Base-by-base conservation (phyloP, 2,797 vertebrate genomes). In the Anas flavirostris region DNA sequence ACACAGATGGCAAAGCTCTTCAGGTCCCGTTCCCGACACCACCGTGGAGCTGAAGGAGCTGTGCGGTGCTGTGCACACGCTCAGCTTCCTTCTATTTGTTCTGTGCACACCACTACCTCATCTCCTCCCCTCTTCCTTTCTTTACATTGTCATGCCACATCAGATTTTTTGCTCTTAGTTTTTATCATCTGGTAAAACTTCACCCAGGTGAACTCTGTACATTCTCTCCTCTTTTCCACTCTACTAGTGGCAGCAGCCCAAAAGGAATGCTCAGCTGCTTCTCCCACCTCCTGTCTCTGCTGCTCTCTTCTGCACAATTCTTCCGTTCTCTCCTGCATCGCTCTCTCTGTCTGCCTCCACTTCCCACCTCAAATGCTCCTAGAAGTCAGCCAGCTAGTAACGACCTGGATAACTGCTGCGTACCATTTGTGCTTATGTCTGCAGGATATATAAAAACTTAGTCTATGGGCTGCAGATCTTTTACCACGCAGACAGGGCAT, bases 31-130 rank as follows among this genome's bases (percentile, higher is more conserved):
- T 77, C 7, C 35, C 29, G 9, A 1, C 3, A 1, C 39, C 0
- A 3, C 29, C 0, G 0, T 28, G 53, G 17, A 52, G 29, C 0
- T 0, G 10, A 44, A 56, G 75, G 21, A 89, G 6, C 4, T 2
- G 28, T 25, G 58, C 68, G 43, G 17, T 12, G 17, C 68, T 55
- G 18, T 33, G 18, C 33, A 22, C n/a, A 55, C 15, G 18, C 31
- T 55, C 39, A 33, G 55, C 41, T 33, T 74, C 31, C 35, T 74
- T 37, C 70, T 18, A 9, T 11, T 33, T 28, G 23, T 7, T 41
- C 44, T 29, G n/a, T 10, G 22, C 23, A 39, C 26, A 13, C 21
- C 29, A 29, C 73, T 50, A 76, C 33, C 16, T 28, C 44, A 12
- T 16, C 19, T 60, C 43, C 26, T 35, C 33, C n/a, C 26, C 33